These are phyloP conservation scores for Ruditapes philippinarum DNA, from an alignment of 1,140 invertebrate genomes.

Conservation along the genomic window DNA sequence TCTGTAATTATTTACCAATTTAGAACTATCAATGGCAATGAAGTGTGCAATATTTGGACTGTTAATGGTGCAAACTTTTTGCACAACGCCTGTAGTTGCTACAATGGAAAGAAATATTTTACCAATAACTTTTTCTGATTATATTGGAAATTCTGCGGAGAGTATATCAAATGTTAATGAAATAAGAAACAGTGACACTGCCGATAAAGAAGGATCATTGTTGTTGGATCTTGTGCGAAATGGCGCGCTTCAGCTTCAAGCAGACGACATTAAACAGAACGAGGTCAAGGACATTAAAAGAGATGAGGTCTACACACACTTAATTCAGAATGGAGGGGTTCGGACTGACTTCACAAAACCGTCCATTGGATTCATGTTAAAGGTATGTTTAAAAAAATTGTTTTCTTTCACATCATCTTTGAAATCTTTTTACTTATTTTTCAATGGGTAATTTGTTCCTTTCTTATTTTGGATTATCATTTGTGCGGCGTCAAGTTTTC, in stretches of 20 bases:
- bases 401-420: no score
- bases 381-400: constrained; percentile 32
- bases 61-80: not conserved
- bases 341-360: constrained; percentile 54
- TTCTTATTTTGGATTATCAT: no score
- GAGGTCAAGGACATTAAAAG: not conserved
- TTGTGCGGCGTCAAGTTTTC: no score
- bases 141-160: not conserved
- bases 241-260: not conserved
- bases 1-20: no score
- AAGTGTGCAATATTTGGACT: not conserved
- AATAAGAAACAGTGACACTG: not conserved
- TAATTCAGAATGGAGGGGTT: constrained; percentile 33
- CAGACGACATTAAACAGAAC: not conserved
- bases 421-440: no score
- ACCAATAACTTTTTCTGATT: not conserved
- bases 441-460: no score
- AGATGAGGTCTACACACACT: constrained; percentile 5
- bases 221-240: constrained; percentile 9
- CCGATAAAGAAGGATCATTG: not conserved
- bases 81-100: not conserved
- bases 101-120: not conserved
- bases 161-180: not conserved
- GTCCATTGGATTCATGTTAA: constrained; percentile 71
- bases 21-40: not conserved